A percentile compares a stretch with the other conserved stretches of the same genome.
Conservation (phyloP, 1,140 invertebrate species). For the Nixonia krombeini region DNA sequence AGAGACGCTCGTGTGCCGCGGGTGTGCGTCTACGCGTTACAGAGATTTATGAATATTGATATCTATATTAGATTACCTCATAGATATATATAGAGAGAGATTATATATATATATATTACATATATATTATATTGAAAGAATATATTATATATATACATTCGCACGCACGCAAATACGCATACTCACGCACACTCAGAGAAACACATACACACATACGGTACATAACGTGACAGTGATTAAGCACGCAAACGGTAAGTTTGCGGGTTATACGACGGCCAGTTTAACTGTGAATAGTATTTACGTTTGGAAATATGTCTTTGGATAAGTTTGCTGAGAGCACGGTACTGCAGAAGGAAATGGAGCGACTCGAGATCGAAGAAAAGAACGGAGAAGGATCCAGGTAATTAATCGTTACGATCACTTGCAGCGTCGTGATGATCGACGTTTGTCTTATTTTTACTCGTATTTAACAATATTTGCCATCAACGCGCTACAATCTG, state of each 20-base stretch:
- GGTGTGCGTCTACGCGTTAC: slow-evolving; percentile 6
- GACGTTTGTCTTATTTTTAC: too few relatives aligned
- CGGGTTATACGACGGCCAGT: slow-evolving; percentile 13
- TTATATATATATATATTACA: slow-evolving; percentile 32
- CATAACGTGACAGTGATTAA: too few relatives aligned
- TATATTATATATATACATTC: slow-evolving; percentile 50
- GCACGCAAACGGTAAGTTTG: slow-evolving; percentile 8
- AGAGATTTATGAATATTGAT: slow-evolving; percentile 29
- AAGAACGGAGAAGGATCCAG: slow-evolving; percentile 65
- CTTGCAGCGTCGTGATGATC: too few relatives aligned
- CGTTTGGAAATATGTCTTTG: slow-evolving; percentile 57
- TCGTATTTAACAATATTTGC: too few relatives aligned
- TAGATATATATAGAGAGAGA: slow-evolving; percentile 35
- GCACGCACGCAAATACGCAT: too few relatives aligned
- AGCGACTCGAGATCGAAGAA: slow-evolving; percentile 66
- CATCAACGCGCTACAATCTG: too few relatives aligned
- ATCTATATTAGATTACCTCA: slow-evolving; percentile 28
- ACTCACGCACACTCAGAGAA: too few relatives aligned
- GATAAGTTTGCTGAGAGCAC: slow-evolving; percentile 61
- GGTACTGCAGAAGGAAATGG: slow-evolving; percentile 65
- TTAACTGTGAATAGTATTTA: slow-evolving; percentile 5
- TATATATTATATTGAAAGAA: slow-evolving; percentile 50
- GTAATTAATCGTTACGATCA: too few relatives aligned
- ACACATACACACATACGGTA: too few relatives aligned
- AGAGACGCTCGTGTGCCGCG: slow-evolving; percentile 1